phyloP scores from a whole-genome alignment of 1,140 invertebrate genomes.

The Wasmannia auropunctata region DNA sequence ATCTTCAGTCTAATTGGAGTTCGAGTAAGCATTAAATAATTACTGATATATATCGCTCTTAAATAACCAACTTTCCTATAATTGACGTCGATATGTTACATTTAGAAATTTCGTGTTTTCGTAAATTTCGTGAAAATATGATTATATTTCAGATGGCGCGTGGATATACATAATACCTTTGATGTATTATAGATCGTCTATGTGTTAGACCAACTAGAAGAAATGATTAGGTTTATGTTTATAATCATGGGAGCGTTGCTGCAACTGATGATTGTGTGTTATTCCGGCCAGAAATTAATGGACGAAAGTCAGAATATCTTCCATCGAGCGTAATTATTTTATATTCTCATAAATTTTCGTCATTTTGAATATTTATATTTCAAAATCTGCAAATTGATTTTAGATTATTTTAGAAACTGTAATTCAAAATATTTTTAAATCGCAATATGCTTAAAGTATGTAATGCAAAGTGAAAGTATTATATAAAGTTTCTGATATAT shows the following conservation, averaged over 20 bases:
- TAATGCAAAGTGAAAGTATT: not conserved
- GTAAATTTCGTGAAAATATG: constrained; percentile 1
- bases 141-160: constrained; percentile 7
- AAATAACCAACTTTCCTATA: not conserved
- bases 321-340: constrained; percentile 40
- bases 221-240: constrained; percentile 17
- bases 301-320: constrained; percentile 47
- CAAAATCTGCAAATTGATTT: not conserved
- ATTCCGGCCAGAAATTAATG: constrained; percentile 42
- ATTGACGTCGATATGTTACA: not conserved
- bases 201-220: constrained; percentile 33
- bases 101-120: not conserved
- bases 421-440: not conserved
- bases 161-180: constrained; percentile 3
- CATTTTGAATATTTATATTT: not conserved
- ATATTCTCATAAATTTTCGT: not conserved
- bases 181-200: constrained; percentile 39
- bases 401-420: not conserved
- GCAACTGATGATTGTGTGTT: constrained; percentile 18
- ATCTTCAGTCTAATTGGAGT: constrained; percentile 10
- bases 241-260: constrained; percentile 12
- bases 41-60: not conserved
- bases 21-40: constrained; percentile 30
- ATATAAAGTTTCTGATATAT: not conserved
- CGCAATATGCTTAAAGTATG: not conserved